A percentile compares a stretch with the other conserved stretches of the same genome.
phyloP scores from a whole-genome alignment of 1,140 invertebrate species.

The Maconellicoccus hirsutus region DNA sequence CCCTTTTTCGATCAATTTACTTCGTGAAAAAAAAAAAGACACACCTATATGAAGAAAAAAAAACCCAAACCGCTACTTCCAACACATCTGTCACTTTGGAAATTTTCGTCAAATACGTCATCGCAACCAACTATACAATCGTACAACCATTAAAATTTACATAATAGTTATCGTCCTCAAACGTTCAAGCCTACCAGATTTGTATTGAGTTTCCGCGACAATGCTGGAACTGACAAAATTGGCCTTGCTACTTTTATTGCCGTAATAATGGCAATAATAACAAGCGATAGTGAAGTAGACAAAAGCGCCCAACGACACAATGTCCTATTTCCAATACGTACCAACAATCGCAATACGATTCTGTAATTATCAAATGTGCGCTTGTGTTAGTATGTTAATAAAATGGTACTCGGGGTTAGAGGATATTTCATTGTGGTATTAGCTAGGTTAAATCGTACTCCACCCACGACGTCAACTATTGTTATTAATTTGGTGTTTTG shows the following conservation, averaged over 20 bases:
- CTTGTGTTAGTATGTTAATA: background rate
- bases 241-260: slow-evolving; percentile 17
- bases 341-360: background rate
- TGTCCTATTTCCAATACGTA: slow-evolving; percentile 2
- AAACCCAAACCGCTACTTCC: too few relatives aligned
- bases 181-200: background rate
- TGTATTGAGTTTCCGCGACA: slow-evolving; percentile 4
- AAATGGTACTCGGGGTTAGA: background rate
- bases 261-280: slow-evolving; percentile 18
- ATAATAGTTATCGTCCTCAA: slow-evolving; percentile 15
- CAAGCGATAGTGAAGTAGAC: slow-evolving; percentile 1
- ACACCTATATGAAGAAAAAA: too few relatives aligned
- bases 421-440: slow-evolving; percentile 21
- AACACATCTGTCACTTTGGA: too few relatives aligned
- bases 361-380: background rate
- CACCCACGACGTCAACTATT: slow-evolving; percentile 12
- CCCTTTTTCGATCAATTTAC: too few relatives aligned
- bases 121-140: background rate
- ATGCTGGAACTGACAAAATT: background rate
- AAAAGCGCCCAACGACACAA: slow-evolving; percentile 12
- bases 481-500: background rate
- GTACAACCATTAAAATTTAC: background rate
- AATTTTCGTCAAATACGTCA: too few relatives aligned
- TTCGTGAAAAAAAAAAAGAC: too few relatives aligned
- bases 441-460: slow-evolving; percentile 9